Evolutionary conservation across 2,797 vertebrate genomes (phyloP).

Genomic region (Hippoglossus hippoglossus): DNA sequence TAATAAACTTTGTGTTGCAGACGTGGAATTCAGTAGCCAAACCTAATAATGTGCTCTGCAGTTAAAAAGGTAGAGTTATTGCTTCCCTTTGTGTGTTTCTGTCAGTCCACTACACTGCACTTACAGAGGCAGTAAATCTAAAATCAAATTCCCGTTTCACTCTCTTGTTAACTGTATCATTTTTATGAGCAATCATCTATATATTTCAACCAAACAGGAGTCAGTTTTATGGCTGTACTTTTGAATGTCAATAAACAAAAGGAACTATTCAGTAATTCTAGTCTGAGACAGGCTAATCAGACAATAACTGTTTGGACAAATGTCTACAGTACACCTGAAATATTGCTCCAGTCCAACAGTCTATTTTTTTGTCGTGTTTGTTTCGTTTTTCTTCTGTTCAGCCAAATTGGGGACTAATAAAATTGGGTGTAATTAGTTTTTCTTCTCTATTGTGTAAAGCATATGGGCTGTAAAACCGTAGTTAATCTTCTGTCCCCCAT

Average conservation of each 20-base stretch:
- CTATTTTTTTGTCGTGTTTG: conserved; percentile 18
- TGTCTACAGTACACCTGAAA: conserved; percentile 15
- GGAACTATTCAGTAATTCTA: not conserved
- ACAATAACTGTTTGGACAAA: conserved; percentile 24
- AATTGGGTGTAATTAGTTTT: conserved; percentile 10
- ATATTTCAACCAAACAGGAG: conserved; percentile 8
- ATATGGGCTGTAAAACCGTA: conserved; percentile 5
- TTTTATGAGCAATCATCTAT: conserved; percentile 24
- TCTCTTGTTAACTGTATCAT: conserved; percentile 14
- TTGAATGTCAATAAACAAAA: conserved; percentile 33
- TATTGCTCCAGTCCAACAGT: conserved; percentile 17
- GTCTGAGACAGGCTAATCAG: conserved; percentile 22
- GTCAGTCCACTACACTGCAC: not conserved
- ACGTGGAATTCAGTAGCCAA: not conserved
- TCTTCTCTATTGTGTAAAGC: not conserved
- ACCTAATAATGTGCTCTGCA: conserved; percentile 1
- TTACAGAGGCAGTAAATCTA: conserved; percentile 20
- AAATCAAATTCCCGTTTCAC: not conserved
- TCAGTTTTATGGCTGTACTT: conserved; percentile 18
- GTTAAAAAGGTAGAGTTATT: not conserved
- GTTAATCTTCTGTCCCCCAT: conserved; percentile 12
- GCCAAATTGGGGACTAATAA: conserved; percentile 15
- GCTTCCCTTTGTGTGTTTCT: not conserved
- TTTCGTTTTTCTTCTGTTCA: conserved; percentile 39
- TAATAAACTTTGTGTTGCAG: not conserved